Base-by-base conservation (phyloP, 2,888 invertebrate genomes). In the Drosophila parthenogenetica region DNA sequence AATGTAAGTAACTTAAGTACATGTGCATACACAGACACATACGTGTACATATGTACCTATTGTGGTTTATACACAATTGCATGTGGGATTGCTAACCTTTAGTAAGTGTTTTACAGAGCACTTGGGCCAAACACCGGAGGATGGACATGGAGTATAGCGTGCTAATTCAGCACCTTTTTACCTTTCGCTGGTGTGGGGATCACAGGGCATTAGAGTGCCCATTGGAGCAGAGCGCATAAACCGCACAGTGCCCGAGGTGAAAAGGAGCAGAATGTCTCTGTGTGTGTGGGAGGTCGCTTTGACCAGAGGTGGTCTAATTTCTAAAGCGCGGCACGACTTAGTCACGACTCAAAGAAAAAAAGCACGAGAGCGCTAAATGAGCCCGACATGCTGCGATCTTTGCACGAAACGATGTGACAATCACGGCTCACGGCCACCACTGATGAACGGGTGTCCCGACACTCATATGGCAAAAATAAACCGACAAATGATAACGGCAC, bases 401-500 rank as follows among this genome's bases (percentile, higher is more conserved):
- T 29, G 8, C 29, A 29, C 13, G 35, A 13, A 13, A 35, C 35
- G 13, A 13, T 0, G 29, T 29, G 29, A 29, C 8, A 8, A 8
- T 29, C 35, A 35, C 35, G 35, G 13, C 13, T 13, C 13, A 13
- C 13, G 13, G 35, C 35, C 35, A 35, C 13, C 35, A 13, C 35
- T 35, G 35, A 35, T 13, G 35, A 35, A 4, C 11, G 35, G 37
- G 58, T 32, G 62, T 16, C 39, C 40, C 61, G 37, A 49, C 17
- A 37, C 39, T 67, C 83, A 83, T 87, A 85, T 79, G 82, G 77
- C 61, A 62, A 68, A 71, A 77, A 79, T 74, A 75, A 79, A 85
- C 86, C 82, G 69, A 85, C 86, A 82, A 85, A 87, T 87, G 83
- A 85, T 87, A 85, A 87, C 83, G 87, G 78, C 84, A 80, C 87